These are phyloP conservation scores for Oegoconia quadripuncta DNA, from an alignment of 2,888 invertebrate genomes.

Conservation along the genomic window DNA sequence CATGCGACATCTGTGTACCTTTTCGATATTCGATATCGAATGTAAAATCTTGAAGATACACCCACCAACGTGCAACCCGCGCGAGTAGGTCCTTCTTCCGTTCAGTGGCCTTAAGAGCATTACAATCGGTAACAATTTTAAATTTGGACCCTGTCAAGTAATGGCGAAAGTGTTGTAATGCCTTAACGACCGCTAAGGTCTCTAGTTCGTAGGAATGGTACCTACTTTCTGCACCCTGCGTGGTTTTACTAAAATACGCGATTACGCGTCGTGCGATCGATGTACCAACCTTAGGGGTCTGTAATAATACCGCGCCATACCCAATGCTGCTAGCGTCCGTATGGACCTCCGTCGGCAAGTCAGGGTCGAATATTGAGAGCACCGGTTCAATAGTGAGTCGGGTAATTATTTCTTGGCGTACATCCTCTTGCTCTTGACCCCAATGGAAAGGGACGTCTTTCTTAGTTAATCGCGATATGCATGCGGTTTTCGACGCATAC, in stretches of 20 bases:
- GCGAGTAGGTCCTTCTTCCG: no score
- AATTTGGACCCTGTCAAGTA: constrained; percentile 14
- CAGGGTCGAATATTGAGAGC: constrained; percentile 19
- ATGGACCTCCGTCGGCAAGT: constrained; percentile 16
- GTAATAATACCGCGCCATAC: no score
- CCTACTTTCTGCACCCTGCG: constrained; percentile 18
- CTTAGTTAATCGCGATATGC: constrained; percentile 10
- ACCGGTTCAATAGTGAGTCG: constrained; percentile 17
- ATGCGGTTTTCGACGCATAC: constrained; percentile 11
- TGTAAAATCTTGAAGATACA: constrained; percentile 27
- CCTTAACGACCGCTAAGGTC: constrained; percentile 21
- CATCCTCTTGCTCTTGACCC: constrained; percentile 10
- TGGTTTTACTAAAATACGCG: not conserved
- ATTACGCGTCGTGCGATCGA: no score
- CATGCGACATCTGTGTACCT: constrained; percentile 12
- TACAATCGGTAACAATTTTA: constrained; percentile 33
- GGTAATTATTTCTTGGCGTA: constrained; percentile 9
- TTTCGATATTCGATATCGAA: constrained; percentile 22
- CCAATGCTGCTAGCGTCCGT: constrained; percentile 14
- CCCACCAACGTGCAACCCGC: no score
- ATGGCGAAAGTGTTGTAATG: constrained; percentile 21
- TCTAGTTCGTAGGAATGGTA: constrained; percentile 22
- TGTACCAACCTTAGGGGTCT: no score
- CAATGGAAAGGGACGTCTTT: constrained; percentile 12
- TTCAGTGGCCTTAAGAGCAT: constrained; percentile 30